Evolutionary conservation across 1,140 invertebrate genomes (phyloP).

Genomic region (Saxidomus purpurata): DNA sequence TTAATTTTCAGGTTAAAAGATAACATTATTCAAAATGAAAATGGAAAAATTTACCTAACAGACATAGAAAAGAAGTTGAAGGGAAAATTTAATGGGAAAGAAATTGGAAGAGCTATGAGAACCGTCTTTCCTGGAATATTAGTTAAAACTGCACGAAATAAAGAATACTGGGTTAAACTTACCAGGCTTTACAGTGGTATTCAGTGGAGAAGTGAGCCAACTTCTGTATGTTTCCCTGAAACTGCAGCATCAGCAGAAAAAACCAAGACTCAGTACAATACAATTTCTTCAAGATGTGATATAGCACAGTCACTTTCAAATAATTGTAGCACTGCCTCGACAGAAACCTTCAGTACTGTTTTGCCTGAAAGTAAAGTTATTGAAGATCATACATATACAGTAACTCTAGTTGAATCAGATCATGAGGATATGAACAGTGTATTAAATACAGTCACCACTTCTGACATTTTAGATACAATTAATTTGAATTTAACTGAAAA

Average conservation of each 20-base stretch:
- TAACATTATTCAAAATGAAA: background rate
- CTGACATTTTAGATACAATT: background rate
- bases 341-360: too few relatives aligned
- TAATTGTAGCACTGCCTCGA: too few relatives aligned
- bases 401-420: background rate
- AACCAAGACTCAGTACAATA: too few relatives aligned
- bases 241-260: too few relatives aligned
- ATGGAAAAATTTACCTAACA: background rate
- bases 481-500: background rate
- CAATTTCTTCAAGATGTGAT: too few relatives aligned
- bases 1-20: background rate
- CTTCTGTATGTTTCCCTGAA: background rate
- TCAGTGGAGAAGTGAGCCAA: background rate
- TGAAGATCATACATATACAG: background rate
- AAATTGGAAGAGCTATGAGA: background rate
- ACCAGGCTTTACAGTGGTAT: background rate
- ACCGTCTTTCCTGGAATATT: background rate
- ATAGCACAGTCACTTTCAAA: too few relatives aligned
- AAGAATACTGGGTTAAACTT: background rate
- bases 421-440: background rate
- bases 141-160: background rate
- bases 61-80: background rate
- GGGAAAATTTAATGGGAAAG: background rate
- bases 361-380: too few relatives aligned
- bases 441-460: background rate